Evolutionary conservation across 2,888 invertebrate species (phyloP), one percentile per base, ranked within the genome.

Genomic region (Amaurobius ferox): DNA sequence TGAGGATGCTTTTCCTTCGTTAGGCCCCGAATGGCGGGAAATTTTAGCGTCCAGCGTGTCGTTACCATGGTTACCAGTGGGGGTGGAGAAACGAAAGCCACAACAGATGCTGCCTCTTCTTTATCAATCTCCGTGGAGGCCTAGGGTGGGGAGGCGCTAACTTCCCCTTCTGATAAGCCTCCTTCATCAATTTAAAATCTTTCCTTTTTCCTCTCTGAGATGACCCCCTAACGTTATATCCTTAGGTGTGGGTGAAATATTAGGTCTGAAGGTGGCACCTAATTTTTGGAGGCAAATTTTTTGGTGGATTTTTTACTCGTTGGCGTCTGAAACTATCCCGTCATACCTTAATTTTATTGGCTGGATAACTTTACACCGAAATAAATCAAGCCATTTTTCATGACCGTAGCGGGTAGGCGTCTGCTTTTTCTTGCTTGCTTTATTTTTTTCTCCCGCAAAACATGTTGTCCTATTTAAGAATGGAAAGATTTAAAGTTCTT

Each of bases 181-280:
- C 77, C 77, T 85, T 85, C 77, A 77, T 85, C 83, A 85, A 85
- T 85, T 85, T 85, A 77, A 85, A 85, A 85, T 85, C 76, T 80
- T 80, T 44, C 35, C 19, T 23, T 11, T 55, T 39, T 61, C 35
- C 32, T 40, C 35, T 29, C 39, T 44, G 35, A 67, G 77, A 67
- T 77, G 64, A 76, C 76, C 81, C 81, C 44, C 55, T 11, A 44
- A 74, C 48, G 76, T 71, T 76, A 83, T 83, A 76, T 76, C 61
- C 71, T 76, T 76, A 71, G 76, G 77, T 77, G 35, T 77, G 83
- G 74, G 67, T 77, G 83, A 77, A 77, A 81, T 81, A 81, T 81
- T 81, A 76, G 80, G 73, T 73, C 62, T 16, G 80, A 76, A 35
- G 67, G 68, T 66, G 76, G 67, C 48, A 55, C 73, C 73, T 80